A percentile compares a stretch with the other conserved stretches of the same genome.
Evolutionary conservation across 1,140 invertebrate genomes (phyloP).

Genomic region (Mizuhopecten yessoensis): DNA sequence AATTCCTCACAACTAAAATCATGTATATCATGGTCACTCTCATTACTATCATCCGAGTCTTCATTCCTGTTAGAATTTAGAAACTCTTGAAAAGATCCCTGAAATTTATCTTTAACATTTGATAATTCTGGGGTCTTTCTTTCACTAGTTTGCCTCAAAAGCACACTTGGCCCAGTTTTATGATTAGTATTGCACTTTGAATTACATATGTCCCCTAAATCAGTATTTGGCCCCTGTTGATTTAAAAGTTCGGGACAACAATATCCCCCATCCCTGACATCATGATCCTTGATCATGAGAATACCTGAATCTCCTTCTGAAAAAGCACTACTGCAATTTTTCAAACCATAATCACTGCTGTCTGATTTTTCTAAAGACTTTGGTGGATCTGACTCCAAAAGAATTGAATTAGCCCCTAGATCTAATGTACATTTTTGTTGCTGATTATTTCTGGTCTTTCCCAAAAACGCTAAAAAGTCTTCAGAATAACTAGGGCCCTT

Average conservation of each 20-base stretch:
- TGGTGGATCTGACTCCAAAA: background rate
- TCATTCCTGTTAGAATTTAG: background rate
- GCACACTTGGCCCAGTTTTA: background rate
- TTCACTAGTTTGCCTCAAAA: background rate
- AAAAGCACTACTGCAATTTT: background rate
- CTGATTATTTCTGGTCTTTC: background rate
- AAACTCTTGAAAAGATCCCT: background rate
- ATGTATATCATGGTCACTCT: background rate
- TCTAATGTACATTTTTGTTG: background rate
- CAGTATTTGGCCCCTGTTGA: background rate
- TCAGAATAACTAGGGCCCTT: background rate
- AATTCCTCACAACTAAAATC: background rate
- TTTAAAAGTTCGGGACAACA: background rate
- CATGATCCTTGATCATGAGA: background rate
- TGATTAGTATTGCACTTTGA: conserved; percentile 34
- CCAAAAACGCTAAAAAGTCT: background rate
- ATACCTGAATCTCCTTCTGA: background rate
- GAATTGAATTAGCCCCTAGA: background rate
- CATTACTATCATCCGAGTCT: no score
- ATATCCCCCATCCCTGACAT: background rate
- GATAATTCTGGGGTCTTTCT: background rate
- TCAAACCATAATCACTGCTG: background rate
- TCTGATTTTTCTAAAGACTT: background rate
- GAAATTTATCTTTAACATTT: background rate
- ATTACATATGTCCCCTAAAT: background rate